A percentile compares a stretch with the other conserved stretches of the same genome.
These are phyloP conservation scores for Lates japonicus DNA, from an alignment of 2,797 vertebrate genomes.

Conservation along the genomic window DNA sequence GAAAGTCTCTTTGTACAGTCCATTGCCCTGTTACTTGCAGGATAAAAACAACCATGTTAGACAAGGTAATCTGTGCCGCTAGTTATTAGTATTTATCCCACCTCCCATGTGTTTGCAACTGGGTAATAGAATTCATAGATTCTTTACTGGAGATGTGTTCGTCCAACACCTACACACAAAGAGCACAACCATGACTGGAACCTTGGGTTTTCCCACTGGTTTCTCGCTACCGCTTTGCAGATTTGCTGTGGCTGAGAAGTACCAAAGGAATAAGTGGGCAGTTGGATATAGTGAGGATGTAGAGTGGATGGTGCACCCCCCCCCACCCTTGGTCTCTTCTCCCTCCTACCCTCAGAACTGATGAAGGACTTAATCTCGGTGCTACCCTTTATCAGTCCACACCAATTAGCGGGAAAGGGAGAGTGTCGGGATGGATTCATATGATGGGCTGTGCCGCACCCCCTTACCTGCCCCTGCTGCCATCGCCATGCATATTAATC, in stretches of 20 bases:
- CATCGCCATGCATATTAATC: constrained; percentile 73
- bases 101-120: too few relatives aligned
- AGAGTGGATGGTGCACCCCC: constrained; percentile 43
- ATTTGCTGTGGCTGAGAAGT: constrained; percentile 45
- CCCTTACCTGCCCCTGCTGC: constrained; percentile 71
- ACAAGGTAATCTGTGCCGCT: too few relatives aligned
- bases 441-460: constrained; percentile 52
- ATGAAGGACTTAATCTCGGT: constrained; percentile 81
- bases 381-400: constrained; percentile 85
- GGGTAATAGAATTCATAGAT: background rate
- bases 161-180: constrained; percentile 3
- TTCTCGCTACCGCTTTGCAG: constrained; percentile 36
- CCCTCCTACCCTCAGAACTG: constrained; percentile 67
- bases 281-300: constrained; percentile 33
- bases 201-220: constrained; percentile 21
- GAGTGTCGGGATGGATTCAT: constrained; percentile 77
- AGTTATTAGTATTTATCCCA: background rate
- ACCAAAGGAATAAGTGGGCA: constrained; percentile 33
- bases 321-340: constrained; percentile 16
- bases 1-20: background rate
- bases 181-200: background rate
- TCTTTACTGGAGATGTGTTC: constrained; percentile 1
- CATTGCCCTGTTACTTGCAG: too few relatives aligned
- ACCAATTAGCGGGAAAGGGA: constrained; percentile 80
- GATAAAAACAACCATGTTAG: too few relatives aligned